Evolutionary conservation across 1,140 invertebrate genomes (phyloP).

Genomic region (Drosophila tristis): DNA sequence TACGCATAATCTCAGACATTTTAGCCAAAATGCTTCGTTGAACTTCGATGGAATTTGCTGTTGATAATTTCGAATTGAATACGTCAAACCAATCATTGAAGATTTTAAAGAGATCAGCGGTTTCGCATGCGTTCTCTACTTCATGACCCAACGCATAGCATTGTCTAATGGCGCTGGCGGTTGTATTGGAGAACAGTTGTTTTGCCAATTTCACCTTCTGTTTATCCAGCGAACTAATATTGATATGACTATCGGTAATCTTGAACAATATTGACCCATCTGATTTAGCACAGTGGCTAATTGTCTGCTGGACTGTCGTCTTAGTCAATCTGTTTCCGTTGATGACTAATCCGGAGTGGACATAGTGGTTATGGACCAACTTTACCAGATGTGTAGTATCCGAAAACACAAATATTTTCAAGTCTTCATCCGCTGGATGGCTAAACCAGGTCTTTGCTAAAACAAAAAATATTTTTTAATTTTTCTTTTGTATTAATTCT

Average conservation of each 20-base stretch:
- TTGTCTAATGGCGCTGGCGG: not conserved
- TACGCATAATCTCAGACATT: conserved; percentile 18
- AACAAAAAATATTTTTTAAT: not conserved
- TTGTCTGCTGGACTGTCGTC: not conserved
- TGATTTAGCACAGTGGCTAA: not conserved
- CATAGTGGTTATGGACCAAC: conserved; percentile 6
- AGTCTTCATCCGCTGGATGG: conserved; percentile 3
- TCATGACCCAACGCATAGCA: not conserved
- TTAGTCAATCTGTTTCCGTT: conserved; percentile 1
- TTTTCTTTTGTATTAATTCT: too few relatives aligned
- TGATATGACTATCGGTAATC: not conserved
- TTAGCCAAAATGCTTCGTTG: conserved; percentile 10
- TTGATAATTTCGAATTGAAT: conserved; percentile 3
- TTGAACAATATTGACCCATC: not conserved
- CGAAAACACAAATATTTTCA: conserved; percentile 18
- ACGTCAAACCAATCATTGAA: conserved; percentile 1
- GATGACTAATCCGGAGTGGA: not conserved
- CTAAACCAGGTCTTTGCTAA: conserved; percentile 5
- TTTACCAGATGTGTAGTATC: conserved; percentile 17
- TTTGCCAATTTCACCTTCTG: conserved; percentile 6
- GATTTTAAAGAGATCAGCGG: conserved; percentile 1
- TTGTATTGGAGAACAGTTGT: not conserved
- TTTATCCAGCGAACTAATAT: not conserved
- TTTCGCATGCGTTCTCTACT: not conserved
- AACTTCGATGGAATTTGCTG: not conserved